Conservation (phyloP, 2,113 vertebrate genomes). For the Perognathus longimembris region DNA sequence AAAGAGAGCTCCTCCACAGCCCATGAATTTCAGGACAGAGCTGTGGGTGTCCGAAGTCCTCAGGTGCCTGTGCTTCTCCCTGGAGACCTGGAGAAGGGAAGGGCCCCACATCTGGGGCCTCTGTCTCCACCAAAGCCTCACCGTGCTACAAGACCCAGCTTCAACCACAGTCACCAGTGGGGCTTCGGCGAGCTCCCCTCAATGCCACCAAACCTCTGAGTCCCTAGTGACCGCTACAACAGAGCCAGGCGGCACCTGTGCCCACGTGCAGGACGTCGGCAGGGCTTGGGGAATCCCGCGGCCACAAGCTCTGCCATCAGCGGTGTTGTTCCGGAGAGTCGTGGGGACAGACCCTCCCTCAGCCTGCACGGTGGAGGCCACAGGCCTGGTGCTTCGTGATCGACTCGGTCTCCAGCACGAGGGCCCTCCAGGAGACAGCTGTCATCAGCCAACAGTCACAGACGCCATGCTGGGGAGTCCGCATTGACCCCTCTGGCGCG, state of each 20-base stretch:
- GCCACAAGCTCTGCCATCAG: background rate
- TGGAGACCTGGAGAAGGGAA: background rate
- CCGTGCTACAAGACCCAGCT: background rate
- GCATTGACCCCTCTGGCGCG: background rate
- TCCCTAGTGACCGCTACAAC: background rate
- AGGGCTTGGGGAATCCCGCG: background rate
- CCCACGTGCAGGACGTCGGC: too few species aligned
- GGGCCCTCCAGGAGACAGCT: too few species aligned
- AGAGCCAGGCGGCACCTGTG: background rate
- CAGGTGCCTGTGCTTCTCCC: background rate
- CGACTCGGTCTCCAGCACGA: too few species aligned
- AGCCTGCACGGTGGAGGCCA: background rate
- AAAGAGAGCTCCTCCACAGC: background rate
- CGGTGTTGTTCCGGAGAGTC: background rate
- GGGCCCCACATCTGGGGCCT: too few species aligned
- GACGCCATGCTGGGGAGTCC: too few species aligned
- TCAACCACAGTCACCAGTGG: too few species aligned
- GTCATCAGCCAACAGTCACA: too few species aligned
- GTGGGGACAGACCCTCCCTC: background rate
- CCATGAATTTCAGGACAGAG: background rate
- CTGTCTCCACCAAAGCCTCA: background rate
- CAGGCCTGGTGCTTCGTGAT: too few species aligned
- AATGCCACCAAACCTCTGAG: background rate
- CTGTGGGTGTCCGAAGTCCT: background rate
- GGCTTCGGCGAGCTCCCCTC: too few species aligned